Evolutionary conservation across 2,797 vertebrate genomes (phyloP).

Genomic region (Cygnus olor): DNA sequence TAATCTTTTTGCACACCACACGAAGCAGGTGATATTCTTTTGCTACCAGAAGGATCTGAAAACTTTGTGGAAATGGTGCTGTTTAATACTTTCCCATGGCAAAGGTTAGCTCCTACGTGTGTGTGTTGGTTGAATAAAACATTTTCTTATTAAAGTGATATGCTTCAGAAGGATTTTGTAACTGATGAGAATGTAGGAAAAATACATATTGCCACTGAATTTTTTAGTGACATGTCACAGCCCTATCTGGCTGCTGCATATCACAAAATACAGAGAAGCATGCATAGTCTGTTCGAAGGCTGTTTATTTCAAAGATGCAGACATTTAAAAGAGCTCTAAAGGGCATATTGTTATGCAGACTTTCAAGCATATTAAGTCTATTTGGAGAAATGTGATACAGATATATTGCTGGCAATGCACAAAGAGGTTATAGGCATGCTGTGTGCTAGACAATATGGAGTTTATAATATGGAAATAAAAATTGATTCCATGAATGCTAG

Average conservation of each 20-base stretch:
- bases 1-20: constrained; percentile 18
- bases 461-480: not conserved
- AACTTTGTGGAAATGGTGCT: constrained; percentile 35
- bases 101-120: not conserved
- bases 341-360: not conserved
- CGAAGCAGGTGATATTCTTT: not conserved
- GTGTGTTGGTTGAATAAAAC: not conserved
- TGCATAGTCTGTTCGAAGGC: not conserved
- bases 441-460: not conserved
- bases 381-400: constrained; percentile 11
- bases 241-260: not conserved
- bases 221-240: not conserved
- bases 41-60: constrained; percentile 4
- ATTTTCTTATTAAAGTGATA: not conserved
- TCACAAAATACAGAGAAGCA: not conserved
- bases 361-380: not conserved
- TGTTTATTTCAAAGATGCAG: not conserved
- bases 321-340: constrained; percentile 1
- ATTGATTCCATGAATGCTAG: not conserved
- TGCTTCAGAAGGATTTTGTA: not conserved
- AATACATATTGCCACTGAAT: not conserved
- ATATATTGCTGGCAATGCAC: not conserved
- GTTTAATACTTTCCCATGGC: not conserved
- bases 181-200: not conserved
- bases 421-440: not conserved